Percentiles rank a stretch among this genome's conserved stretches.
These are phyloP conservation scores for Cryptotis parvus DNA, from an alignment of 2,113 vertebrate species.

Conservation along the genomic window DNA sequence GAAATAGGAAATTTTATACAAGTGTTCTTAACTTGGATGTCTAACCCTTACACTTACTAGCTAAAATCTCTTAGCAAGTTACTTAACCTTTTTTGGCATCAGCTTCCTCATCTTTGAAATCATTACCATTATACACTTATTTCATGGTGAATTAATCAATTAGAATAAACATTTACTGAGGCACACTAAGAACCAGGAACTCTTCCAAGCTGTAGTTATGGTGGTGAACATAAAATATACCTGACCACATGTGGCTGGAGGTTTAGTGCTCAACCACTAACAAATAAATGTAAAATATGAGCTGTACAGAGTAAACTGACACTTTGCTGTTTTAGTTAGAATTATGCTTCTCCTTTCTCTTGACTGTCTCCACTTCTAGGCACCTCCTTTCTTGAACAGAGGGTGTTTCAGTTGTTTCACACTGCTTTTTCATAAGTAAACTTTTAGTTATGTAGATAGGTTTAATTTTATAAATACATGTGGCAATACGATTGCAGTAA, in stretches of 20 bases:
- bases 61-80: neutral
- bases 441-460: neutral
- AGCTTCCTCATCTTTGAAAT: constrained; percentile 43
- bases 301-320: neutral
- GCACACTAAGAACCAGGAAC: neutral
- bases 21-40: neutral
- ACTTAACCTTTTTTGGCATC: neutral
- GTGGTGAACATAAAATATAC: neutral
- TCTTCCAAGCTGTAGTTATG: neutral
- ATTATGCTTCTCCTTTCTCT: neutral
- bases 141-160: neutral
- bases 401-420: neutral
- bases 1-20: constrained; percentile 6
- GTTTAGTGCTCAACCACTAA: neutral
- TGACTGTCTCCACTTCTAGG: neutral
- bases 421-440: neutral
- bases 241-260: neutral
- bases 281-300: neutral
- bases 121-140: neutral
- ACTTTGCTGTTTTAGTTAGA: neutral
- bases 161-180: neutral
- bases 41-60: neutral
- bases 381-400: neutral
- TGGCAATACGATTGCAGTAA: neutral
- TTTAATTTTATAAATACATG: constrained; percentile 30